Conservation (phyloP, 2,797 vertebrate genomes). For the Amblyraja radiata region DNA sequence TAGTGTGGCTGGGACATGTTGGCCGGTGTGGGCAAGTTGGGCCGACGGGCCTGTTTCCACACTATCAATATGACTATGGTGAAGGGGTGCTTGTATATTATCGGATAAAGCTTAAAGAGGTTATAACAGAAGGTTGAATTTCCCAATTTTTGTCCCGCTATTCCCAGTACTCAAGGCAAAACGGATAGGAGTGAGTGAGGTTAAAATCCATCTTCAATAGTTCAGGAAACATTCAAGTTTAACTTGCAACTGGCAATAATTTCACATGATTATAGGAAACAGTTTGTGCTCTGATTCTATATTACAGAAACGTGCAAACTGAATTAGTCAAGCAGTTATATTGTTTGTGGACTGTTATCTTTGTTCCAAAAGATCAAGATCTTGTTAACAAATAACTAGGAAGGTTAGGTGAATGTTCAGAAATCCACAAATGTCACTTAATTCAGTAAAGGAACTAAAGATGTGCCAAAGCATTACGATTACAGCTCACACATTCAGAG, state of each 20-base stretch:
- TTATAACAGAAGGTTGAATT: background rate
- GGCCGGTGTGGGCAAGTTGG: too few species aligned
- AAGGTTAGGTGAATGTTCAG: background rate
- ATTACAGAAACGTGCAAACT: background rate
- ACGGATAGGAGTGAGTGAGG: background rate
- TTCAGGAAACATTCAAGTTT: background rate
- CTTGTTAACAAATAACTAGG: background rate
- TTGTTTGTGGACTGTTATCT: background rate
- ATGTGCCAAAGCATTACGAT: background rate
- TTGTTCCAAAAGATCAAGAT: background rate
- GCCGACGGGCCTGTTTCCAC: too few species aligned
- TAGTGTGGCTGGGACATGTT: too few species aligned
- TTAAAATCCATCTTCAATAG: background rate
- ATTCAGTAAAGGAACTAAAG: background rate
- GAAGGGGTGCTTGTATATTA: too few species aligned
- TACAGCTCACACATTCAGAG: background rate
- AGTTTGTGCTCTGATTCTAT: background rate
- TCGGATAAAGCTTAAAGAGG: too few species aligned
- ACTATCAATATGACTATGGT: too few species aligned
- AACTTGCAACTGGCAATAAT: background rate
- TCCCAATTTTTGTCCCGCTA: background rate
- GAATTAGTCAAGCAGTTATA: background rate
- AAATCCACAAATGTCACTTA: background rate
- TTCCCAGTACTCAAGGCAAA: background rate
- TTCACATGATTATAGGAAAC: background rate